Base-by-base conservation (phyloP, 2,797 vertebrate species). In the Lagodon rhomboides region DNA sequence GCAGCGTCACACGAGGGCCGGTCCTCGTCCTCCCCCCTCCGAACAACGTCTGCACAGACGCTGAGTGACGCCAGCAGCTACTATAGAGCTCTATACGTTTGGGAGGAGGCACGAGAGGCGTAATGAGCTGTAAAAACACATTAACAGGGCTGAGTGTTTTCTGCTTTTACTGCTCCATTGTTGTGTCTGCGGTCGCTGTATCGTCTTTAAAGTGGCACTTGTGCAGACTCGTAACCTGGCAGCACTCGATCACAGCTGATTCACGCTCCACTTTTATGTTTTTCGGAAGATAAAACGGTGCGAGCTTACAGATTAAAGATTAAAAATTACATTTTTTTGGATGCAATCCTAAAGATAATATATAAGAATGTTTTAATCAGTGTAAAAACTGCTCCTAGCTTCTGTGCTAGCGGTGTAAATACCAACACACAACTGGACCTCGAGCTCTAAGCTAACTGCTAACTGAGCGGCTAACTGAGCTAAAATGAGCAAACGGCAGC, bases 1-100 rank as follows among this genome's bases (percentile, higher is more conserved):
- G 38, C 53, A 83, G 72, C 41, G 49, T 90, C 79, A 83, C 58
- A n/a, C 55, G 25, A 34, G 61, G 38, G 68, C 12, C 47, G 43
- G 15, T 27, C 43, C 27, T 22, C n/a, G 13, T 1, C 30, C 30
- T 23, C 44, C n/a, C 4, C 55, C 12, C 7, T 12, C 20, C n/a
- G 7, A 34, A 34, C 30, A 44, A 46, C 67, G 54, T 89, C 63
- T 61, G 61, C 66, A 69, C 3, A 8, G 63, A 47, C 41, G 2
- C 53, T 34, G 54, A 25, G 50, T 85, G 88, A 90, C 56, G 85
- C 63, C 75, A 83, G 80, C 66, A 2, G 64, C 66, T 10, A 68
- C 79, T 61, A 30, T 2, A 38, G 27, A 72, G 67, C 53, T 79
- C 61, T 64, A 5, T 27, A 22, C 0, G 25, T 53, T 53, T 51